Evolutionary conservation across 2,888 invertebrate species (phyloP).

Genomic region (Netelia fuscicornis): DNA sequence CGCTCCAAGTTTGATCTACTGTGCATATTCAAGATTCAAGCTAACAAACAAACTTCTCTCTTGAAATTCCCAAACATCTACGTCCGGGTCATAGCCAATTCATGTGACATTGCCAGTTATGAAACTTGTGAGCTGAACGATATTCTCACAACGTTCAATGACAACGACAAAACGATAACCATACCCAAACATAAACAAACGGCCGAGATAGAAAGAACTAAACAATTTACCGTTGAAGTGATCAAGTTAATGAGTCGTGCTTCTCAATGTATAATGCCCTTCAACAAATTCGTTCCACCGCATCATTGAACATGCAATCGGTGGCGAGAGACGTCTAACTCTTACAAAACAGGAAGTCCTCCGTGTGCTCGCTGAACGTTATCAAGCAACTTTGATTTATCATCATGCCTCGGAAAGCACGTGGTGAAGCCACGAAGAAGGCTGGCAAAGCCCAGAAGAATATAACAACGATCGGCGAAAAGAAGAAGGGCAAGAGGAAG

Average conservation of each 20-base stretch:
- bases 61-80: constrained; percentile 91
- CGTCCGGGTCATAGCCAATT: constrained; percentile 86
- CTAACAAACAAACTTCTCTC: constrained; percentile 90
- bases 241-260: constrained; percentile 94
- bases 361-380: constrained; percentile 88
- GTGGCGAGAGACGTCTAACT: constrained; percentile 87
- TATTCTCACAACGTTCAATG: constrained; percentile 87
- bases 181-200: constrained; percentile 95
- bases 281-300: constrained; percentile 97
- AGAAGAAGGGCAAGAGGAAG: background rate
- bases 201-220: constrained; percentile 92
- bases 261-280: constrained; percentile 94
- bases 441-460: no score
- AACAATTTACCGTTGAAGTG: constrained; percentile 93
- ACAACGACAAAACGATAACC: constrained; percentile 88
- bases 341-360: constrained; percentile 86
- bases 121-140: constrained; percentile 94
- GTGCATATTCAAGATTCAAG: constrained; percentile 92
- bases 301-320: constrained; percentile 90
- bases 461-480: background rate
- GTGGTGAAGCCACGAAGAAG: no score
- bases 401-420: no score
- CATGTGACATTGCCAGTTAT: constrained; percentile 92
- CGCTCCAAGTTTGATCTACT: constrained; percentile 89
- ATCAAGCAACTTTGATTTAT: constrained; percentile 76